Percentiles rank a stretch among this genome's conserved stretches.
Evolutionary conservation across 2,888 invertebrate genomes (phyloP).

Genomic region (Spicauda simplicius): DNA sequence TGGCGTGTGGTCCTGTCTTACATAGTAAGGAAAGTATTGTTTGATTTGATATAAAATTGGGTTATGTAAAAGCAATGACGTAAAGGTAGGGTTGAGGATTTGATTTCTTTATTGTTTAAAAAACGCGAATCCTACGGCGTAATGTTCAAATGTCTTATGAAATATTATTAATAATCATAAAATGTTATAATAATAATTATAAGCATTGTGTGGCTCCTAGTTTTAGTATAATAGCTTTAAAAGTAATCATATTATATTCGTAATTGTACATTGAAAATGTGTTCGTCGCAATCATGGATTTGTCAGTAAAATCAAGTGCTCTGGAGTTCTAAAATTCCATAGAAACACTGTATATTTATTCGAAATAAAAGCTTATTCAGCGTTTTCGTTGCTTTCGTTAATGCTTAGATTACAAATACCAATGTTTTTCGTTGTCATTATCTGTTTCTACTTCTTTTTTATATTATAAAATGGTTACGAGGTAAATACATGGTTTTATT

Average conservation of each 20-base stretch:
- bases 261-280: conserved; percentile 26
- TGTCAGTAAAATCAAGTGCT: conserved; percentile 3
- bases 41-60: background rate
- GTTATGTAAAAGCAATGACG: background rate
- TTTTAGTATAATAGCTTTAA: conserved; percentile 25
- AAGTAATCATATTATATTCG: conserved; percentile 16
- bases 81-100: background rate
- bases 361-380: no score
- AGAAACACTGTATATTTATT: no score
- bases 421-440: no score
- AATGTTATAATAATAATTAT: background rate
- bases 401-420: no score
- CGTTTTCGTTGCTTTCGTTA: no score
- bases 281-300: conserved; percentile 17
- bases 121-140: background rate
- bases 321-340: background rate
- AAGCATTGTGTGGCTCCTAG: background rate
- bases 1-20: background rate
- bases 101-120: background rate
- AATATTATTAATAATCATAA: conserved; percentile 1
- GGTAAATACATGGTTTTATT: no score
- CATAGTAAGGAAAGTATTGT: background rate
- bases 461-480: no score
- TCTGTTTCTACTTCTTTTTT: no score
- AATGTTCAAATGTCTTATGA: background rate